Conservation (phyloP, 2,113 vertebrate genomes). For the Paraplagusia blochii region DNA sequence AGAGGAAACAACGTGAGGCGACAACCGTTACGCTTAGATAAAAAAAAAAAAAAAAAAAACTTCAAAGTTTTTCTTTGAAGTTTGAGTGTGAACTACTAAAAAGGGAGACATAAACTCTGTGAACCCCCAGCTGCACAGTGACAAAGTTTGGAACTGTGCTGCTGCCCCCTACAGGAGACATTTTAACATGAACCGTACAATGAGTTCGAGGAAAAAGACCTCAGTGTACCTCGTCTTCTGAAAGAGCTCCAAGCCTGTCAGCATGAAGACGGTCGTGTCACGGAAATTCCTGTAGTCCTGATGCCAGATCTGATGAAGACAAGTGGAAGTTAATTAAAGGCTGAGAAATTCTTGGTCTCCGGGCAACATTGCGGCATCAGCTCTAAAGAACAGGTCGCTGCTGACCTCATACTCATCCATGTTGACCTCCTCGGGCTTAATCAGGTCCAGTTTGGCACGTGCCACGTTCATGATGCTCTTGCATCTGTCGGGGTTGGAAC, state of each 20-base stretch:
- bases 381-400: conserved; percentile 5
- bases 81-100: conserved; percentile 3
- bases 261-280: conserved; percentile 89
- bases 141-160: neutral
- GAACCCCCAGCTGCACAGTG: conserved; percentile 36
- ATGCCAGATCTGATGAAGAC: conserved; percentile 86
- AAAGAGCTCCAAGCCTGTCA: conserved; percentile 93
- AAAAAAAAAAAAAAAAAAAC: conserved; percentile 22
- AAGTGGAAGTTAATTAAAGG: conserved; percentile 1
- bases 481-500: conserved; percentile 77
- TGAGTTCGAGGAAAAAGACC: conserved; percentile 1
- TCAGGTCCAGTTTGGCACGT: conserved; percentile 92
- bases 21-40: conserved; percentile 27
- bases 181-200: neutral
- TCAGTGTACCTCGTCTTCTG: conserved; percentile 85
- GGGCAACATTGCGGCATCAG: neutral
- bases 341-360: no score
- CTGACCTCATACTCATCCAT: conserved; percentile 94
- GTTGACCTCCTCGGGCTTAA: conserved; percentile 94
- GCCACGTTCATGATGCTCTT: conserved; percentile 97
- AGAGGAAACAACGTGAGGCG: conserved; percentile 38
- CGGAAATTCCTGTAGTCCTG: conserved; percentile 91
- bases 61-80: conserved; percentile 23
- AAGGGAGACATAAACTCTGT: conserved; percentile 29
- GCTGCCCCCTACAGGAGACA: conserved; percentile 67